Conservation (phyloP, 1,140 invertebrate species). For the Protaetia brevitarsis region DNA sequence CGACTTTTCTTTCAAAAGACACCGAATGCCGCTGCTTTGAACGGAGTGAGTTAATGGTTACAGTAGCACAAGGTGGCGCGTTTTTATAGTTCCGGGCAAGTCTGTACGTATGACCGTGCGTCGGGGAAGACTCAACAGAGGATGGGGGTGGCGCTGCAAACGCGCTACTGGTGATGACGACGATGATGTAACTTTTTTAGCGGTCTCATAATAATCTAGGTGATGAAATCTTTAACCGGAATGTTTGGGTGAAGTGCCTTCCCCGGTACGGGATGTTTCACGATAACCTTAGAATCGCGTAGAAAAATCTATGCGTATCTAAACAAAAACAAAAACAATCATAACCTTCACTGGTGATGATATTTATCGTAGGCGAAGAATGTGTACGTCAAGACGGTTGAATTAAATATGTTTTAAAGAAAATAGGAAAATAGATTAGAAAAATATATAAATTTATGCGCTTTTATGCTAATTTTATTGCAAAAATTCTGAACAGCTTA, state of each 20-base stretch:
- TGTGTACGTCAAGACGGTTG: too few relatives aligned
- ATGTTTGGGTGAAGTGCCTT: not conserved
- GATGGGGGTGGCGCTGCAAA: not conserved
- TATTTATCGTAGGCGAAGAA: too few relatives aligned
- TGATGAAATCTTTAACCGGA: not conserved
- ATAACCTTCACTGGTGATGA: too few relatives aligned
- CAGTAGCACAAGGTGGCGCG: not conserved
- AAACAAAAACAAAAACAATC: too few relatives aligned
- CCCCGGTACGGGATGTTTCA: not conserved
- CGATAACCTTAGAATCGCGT: too few relatives aligned
- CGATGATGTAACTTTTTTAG: constrained; percentile 3
- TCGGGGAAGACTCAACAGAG: not conserved
- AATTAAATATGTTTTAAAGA: too few relatives aligned
- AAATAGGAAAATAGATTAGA: too few relatives aligned
- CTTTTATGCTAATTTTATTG: too few relatives aligned
- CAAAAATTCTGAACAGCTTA: too few relatives aligned
- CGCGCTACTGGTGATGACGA: not conserved
- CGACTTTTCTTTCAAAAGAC: not conserved
- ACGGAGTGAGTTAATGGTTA: constrained; percentile 3
- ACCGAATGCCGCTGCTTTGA: not conserved
- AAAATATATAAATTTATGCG: too few relatives aligned
- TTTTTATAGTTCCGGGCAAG: not conserved
- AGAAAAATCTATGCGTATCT: too few relatives aligned
- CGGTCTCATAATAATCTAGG: not conserved
- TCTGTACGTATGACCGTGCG: not conserved